These are phyloP conservation scores for Empidonax alnorum DNA, from an alignment of 2,113 vertebrate genomes.

Conservation along the genomic window DNA sequence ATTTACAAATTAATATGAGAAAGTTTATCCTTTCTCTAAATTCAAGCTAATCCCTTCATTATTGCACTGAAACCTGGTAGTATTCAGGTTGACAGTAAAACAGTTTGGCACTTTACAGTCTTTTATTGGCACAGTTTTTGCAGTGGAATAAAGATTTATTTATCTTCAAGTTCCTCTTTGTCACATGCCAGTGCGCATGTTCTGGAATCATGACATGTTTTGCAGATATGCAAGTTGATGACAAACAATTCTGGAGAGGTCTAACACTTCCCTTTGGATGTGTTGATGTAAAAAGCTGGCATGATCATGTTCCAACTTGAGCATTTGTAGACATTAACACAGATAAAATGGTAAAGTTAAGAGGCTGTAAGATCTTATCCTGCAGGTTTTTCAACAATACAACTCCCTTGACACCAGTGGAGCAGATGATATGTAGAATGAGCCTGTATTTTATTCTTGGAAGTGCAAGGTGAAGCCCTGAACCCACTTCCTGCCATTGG, in stretches of 20 bases:
- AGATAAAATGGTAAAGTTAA: constrained; percentile 42
- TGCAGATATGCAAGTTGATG: constrained; percentile 49
- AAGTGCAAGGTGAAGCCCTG: background rate
- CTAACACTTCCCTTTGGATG: constrained; percentile 54
- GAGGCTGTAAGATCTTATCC: constrained; percentile 22
- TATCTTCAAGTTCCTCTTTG: constrained; percentile 42
- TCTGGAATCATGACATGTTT: constrained; percentile 55
- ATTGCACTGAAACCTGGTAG: background rate
- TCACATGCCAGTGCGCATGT: constrained; percentile 41
- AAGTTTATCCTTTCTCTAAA: background rate
- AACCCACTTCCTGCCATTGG: background rate
- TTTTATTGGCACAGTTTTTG: constrained; percentile 16
- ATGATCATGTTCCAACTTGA: constrained; percentile 23
- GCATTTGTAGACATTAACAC: constrained; percentile 42
- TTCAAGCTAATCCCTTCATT: background rate
- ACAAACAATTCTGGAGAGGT: constrained; percentile 67
- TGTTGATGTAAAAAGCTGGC: constrained; percentile 53
- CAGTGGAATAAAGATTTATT: constrained; percentile 50
- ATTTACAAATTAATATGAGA: constrained; percentile 15
- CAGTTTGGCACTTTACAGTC: background rate
- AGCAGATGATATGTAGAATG: background rate
- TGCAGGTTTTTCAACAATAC: background rate
- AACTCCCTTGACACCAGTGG: background rate
- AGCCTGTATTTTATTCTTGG: background rate
- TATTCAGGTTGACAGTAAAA: constrained; percentile 35